Evolutionary conservation across 2,113 vertebrate species (phyloP), one percentile per base, ranked within the genome.

Genomic region (Mirza zaza): DNA sequence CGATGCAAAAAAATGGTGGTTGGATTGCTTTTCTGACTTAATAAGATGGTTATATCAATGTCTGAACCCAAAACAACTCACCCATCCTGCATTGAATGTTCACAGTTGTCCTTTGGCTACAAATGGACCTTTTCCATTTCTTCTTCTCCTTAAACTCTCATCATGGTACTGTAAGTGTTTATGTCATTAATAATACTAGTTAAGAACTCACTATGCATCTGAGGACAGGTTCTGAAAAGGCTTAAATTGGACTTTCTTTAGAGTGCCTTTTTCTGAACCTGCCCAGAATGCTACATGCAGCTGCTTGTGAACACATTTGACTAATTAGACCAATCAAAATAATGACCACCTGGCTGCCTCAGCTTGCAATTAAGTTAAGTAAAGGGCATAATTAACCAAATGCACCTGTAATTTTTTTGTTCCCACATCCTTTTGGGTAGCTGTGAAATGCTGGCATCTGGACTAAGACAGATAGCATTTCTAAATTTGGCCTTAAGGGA

Each of bases 311-410:
- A 70, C 67, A 76, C 57, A 67, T 71, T 57, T 90, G 88, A 95
- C 91, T 97, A 96, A 97, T 92, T 85, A 97, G 92, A 81, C 84
- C 96, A 97, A 93, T 93, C 95, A 95, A 95, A 95, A 65, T 89
- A 89, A 96, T 90, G 90, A 90, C 96, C 96, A 94, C 95, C 92
- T 96, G 95, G 97, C 92, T 36, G 83, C 11, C 75, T 61, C 87
- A 90, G 90, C 83, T 92, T 42, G 92, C 95, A 90, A 91, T 96
- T 84, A 90, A 61, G 55, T 75, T 52, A 85, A 76, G 70, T 63
- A 55, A 87, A 87, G 97, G 87, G 34, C n/a, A 29, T 84, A 77
- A 96, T 93, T 97, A 93, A 90, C 80, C 81, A 77, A 77, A 85
- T 63, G 90, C 94, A 97, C 97, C 94, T 97, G 96, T 90, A 86